phyloP scores from a whole-genome alignment of 1,140 invertebrate species.

The Brachionus asplanchnoidis region DNA sequence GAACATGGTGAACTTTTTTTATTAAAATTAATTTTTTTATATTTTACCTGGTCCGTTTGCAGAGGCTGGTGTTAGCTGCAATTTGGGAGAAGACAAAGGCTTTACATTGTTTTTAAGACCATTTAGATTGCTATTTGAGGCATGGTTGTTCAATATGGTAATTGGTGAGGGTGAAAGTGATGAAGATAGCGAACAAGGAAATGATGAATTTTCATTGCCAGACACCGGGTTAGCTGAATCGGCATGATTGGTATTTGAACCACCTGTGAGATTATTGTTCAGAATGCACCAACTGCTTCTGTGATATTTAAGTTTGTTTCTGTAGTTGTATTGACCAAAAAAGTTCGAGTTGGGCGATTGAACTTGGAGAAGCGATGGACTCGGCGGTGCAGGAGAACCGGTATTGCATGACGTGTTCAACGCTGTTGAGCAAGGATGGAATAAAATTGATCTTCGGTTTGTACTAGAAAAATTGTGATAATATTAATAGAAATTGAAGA shows the following conservation, averaged over 20 bases:
- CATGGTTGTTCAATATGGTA: slow-evolving; percentile 3
- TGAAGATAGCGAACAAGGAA: neutral
- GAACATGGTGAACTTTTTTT: neutral
- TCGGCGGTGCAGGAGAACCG: slow-evolving; percentile 1
- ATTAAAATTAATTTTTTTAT: neutral
- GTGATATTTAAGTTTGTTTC: slow-evolving; percentile 17
- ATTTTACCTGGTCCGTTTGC: neutral
- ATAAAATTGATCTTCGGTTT: slow-evolving; percentile 6
- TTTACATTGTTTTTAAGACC: neutral
- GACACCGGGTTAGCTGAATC: neutral
- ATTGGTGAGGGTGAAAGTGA: slow-evolving; percentile 31
- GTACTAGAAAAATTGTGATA: neutral
- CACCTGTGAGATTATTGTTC: neutral
- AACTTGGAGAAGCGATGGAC: neutral
- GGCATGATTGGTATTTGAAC: neutral
- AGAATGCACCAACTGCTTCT: slow-evolving; percentile 30
- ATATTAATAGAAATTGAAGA: neutral
- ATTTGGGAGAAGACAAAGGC: neutral
- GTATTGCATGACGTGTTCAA: slow-evolving; percentile 16
- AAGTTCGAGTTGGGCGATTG: slow-evolving; percentile 7
- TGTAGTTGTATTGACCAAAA: neutral
- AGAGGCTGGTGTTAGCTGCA: neutral
- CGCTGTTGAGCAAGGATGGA: neutral
- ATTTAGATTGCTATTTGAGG: slow-evolving; percentile 8
- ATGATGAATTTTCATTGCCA: neutral